Base-by-base conservation (phyloP, 2,113 vertebrate genomes). In the Myxocyprinus asiaticus region DNA sequence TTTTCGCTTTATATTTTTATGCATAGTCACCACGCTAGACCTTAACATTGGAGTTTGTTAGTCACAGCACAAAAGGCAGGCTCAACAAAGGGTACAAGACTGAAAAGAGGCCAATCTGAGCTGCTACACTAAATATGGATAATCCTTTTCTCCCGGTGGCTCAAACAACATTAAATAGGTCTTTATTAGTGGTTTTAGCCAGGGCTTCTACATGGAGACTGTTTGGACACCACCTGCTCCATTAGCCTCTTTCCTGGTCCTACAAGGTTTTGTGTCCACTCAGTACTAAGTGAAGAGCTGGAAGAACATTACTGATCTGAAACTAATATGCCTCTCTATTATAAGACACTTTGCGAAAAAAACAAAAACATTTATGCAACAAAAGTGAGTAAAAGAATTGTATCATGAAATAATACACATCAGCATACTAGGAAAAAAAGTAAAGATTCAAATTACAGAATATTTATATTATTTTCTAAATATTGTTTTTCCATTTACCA, bases 41-140 rank as follows among this genome's bases (percentile, higher is more conserved):
- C 82, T 86, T 85, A 82, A 87, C 84, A 87, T 82, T 85, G 85
- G 22, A 85, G 84, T 88, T 86, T 86, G 86, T 82, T 83, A 82
- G 76, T 77, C 81, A 76, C 14, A 56, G 12, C 67, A 83, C 84
- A 85, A 85, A 78, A 67, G 72, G 9, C 4, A 63, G 7, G 22
- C 48, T 73, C 67, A 82, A 86, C 81, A 86, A 84, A 85, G 80
- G 51, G 66, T 62, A 43, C 22, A 48, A 59, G 59, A 55, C 63
- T 83, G 78, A 77, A 84, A 75, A 76, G 67, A 76, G 56, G 62
- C 82, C 83, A 70, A 73, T 77, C 59, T 85, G 67, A 84, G 82
- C 81, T 80, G 80, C 82, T 80, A 73, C 82, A 88, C 86, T 79
- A 87, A 85, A 87, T 85, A 87, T 85, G 83, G 80, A 85, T 85